Conservation (phyloP, 92 coral and sea anemone species). For the Porites evermanni region DNA sequence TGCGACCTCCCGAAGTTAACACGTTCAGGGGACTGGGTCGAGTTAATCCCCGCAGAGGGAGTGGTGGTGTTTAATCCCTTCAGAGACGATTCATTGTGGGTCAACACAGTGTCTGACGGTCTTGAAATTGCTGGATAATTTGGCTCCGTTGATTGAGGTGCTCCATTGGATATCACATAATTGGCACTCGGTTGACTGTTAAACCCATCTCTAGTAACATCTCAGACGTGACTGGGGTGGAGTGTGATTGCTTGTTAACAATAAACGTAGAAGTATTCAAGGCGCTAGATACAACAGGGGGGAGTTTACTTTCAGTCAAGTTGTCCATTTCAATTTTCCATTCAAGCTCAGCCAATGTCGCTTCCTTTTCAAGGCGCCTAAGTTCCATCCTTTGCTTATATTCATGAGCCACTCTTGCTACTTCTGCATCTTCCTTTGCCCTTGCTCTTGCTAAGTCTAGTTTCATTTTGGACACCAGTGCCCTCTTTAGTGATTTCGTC, state of each 20-base stretch:
- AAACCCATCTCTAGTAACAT: neutral
- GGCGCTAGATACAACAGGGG: neutral
- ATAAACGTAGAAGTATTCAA: slow-evolving; percentile 9
- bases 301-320: slow-evolving; percentile 1
- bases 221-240: slow-evolving; percentile 17
- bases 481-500: slow-evolving; percentile 36
- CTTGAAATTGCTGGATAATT: too few relatives aligned
- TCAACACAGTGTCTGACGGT: too few relatives aligned
- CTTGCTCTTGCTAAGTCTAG: slow-evolving; percentile 57
- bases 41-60: too few relatives aligned
- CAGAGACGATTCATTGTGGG: too few relatives aligned
- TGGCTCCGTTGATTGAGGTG: too few relatives aligned
- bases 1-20: too few relatives aligned
- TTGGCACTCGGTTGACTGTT: slow-evolving; percentile 12
- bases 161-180: neutral
- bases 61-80: too few relatives aligned
- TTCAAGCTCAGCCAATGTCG: slow-evolving; percentile 45
- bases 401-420: slow-evolving; percentile 35
- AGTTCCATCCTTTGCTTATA: slow-evolving; percentile 42
- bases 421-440: slow-evolving; percentile 55
- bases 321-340: slow-evolving; percentile 50
- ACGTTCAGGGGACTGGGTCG: too few relatives aligned
- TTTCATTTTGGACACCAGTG: slow-evolving; percentile 39
- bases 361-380: slow-evolving; percentile 55
- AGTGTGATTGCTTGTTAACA: slow-evolving; percentile 18